Conservation (phyloP, 2,113 vertebrate genomes). For the Motacilla alba region DNA sequence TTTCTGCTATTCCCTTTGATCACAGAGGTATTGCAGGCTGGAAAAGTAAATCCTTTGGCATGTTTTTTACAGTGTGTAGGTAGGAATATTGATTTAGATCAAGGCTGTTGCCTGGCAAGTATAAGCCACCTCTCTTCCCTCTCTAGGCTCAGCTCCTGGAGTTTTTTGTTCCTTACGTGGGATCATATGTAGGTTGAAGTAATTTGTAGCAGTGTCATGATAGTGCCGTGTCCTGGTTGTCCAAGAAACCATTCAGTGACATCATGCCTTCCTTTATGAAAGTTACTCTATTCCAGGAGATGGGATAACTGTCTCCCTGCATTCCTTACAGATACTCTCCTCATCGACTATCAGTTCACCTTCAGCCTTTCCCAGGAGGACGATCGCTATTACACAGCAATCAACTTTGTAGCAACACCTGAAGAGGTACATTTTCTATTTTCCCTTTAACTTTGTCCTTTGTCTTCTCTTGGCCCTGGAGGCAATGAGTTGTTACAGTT, state of each 20-base stretch:
- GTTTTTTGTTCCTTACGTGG: neutral
- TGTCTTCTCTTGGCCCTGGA: neutral
- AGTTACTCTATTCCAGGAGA: neutral
- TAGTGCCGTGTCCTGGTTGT: neutral
- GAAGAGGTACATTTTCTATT: constrained; percentile 83
- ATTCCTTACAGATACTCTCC: constrained; percentile 85
- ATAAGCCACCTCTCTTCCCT: neutral
- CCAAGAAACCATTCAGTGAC: neutral
- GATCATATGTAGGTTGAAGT: neutral
- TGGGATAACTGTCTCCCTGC: neutral
- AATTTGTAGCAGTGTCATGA: neutral
- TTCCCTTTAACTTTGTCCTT: neutral
- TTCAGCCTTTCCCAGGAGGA: constrained; percentile 99
- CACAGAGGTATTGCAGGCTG: neutral
- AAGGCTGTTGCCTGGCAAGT: neutral
- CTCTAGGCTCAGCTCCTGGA: neutral
- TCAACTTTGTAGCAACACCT: constrained; percentile 97
- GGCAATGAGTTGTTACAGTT: neutral
- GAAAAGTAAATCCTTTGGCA: neutral
- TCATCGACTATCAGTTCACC: constrained; percentile 99
- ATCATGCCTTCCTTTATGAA: neutral
- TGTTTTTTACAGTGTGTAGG: neutral
- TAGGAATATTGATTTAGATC: neutral
- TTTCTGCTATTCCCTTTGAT: neutral
- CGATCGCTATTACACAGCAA: constrained; percentile 96